phyloP scores from a whole-genome alignment of 2,113 vertebrate genomes.

The Antechinus flavipes region DNA sequence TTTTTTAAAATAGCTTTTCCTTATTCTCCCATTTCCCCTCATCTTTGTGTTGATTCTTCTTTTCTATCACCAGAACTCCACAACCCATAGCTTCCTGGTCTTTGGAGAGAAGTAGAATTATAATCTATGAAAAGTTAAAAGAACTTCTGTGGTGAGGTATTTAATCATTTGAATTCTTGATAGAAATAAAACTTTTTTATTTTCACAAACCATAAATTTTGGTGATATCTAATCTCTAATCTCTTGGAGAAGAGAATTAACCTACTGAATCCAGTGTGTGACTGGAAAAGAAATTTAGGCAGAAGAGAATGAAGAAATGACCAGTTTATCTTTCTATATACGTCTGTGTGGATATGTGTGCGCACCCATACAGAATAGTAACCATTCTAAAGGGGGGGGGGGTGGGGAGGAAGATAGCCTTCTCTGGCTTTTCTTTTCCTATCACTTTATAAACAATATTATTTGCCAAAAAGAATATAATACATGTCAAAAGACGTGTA shows the following conservation, averaged over 20 bases:
- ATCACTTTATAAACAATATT: background rate
- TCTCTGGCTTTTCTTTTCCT: background rate
- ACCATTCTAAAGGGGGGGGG: background rate
- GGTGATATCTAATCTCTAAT: conserved; percentile 75
- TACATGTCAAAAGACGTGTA: background rate
- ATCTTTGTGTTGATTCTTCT: background rate
- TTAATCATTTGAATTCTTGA: conserved; percentile 78
- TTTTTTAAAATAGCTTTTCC: background rate
- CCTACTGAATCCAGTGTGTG: conserved; percentile 61
- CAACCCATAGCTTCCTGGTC: background rate
- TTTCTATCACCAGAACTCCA: background rate
- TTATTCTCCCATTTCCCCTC: background rate
- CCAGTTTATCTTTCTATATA: conserved; percentile 46
- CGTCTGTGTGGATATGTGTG: background rate
- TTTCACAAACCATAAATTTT: conserved; percentile 72
- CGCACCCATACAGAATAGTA: background rate
- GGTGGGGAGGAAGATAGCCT: background rate
- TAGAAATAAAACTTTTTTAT: conserved; percentile 74
- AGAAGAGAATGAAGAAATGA: conserved; percentile 54
- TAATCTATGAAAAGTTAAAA: conserved; percentile 49
- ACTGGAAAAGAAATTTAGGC: conserved; percentile 66
- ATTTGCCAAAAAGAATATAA: background rate
- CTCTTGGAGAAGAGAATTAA: conserved; percentile 72
- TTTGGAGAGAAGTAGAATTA: conserved; percentile 49
- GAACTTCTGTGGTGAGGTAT: conserved; percentile 61